Evolutionary conservation across 2,113 vertebrate species (phyloP), one percentile per base, ranked within the genome.

Genomic region (Pelusios castaneus): DNA sequence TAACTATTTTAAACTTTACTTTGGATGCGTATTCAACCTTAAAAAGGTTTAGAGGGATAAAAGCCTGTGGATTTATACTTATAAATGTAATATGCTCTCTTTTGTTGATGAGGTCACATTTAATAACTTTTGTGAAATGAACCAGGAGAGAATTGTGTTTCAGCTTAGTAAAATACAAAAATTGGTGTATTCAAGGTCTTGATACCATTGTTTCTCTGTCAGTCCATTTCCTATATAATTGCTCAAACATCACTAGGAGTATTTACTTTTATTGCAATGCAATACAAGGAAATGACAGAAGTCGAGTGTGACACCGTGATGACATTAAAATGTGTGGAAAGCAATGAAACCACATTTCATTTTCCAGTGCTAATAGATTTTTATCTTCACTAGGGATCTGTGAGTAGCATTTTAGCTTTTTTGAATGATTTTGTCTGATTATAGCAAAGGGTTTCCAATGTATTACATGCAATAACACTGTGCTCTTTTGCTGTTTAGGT

Each of bases 401-500:
- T 87, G 21, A 3, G 43, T 80, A 85, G 75, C 52, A 85, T 90
- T 84, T 2, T 75, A 24, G 5, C 56, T 0, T 11, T 83, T 89
- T 90, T 3, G 77, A 84, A 89, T 91, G 84, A 80, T 63, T 77
- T 87, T 82, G 52, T 10, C 89, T 91, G 52, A n/a, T 79, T 89
- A 34, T 51, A 2, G 3, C 77, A 17, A 47, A 31, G 29, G 10
- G 4, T 88, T 87, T 87, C 81, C 67, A 89, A 7, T 81, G 55
- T 75, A 73, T 92, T n/a, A 43, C 56, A 80, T 92, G 54, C 38
- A 89, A 34, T 97, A 95, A 97, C 89, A 27, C 2, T 96, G 10
- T 93, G 34, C 94, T 96, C 89, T 95, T 94, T 80, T 97, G 34
- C 94, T 96, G 67, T 95, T 85, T 92, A 99, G 99, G 99, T 96